These are phyloP conservation scores for Selene dorsalis DNA, from an alignment of 2,797 vertebrate species.

Conservation along the genomic window DNA sequence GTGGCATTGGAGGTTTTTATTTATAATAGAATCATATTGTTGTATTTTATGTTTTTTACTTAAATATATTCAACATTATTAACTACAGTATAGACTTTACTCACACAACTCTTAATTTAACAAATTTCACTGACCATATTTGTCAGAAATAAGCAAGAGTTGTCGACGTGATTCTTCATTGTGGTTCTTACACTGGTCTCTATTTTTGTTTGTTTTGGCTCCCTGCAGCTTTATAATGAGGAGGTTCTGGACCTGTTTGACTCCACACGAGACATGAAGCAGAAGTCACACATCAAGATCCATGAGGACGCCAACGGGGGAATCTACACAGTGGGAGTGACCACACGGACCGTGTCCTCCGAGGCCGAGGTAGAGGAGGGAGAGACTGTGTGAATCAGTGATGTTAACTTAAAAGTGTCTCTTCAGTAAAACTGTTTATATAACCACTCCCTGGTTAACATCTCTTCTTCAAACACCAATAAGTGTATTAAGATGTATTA, in stretches of 20 bases:
- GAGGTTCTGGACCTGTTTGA: constrained; percentile 97
- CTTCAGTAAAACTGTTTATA: background rate
- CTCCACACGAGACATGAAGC: constrained; percentile 91
- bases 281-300: constrained; percentile 96
- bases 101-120: background rate
- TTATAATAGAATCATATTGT: no score
- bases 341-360: constrained; percentile 90
- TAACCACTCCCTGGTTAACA: background rate
- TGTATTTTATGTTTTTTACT: no score
- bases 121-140: background rate
- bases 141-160: background rate
- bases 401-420: background rate
- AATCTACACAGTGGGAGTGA: constrained; percentile 97
- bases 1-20: no score
- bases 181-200: background rate
- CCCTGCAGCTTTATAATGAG: constrained; percentile 93
- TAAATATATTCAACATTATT: no score
- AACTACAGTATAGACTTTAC: no score
- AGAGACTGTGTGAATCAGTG: background rate
- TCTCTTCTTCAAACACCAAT: background rate
- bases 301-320: constrained; percentile 94
- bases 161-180: background rate
- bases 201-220: background rate
- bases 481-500: background rate
- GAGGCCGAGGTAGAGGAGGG: constrained; percentile 88